These are phyloP conservation scores for Ips nitidus DNA, from an alignment of 1,140 invertebrate genomes.

Conservation along the genomic window DNA sequence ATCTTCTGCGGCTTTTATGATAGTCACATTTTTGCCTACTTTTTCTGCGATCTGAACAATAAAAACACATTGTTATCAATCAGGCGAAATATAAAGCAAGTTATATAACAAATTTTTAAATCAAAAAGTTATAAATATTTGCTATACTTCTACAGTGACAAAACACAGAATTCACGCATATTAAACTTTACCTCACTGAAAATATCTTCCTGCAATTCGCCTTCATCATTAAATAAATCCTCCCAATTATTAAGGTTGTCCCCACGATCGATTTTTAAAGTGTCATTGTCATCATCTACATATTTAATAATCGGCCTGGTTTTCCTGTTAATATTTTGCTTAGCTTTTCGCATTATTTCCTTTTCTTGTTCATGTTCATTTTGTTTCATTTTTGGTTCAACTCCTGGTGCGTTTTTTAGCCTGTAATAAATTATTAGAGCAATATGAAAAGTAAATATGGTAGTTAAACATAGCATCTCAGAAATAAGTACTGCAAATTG, in stretches of 20 bases:
- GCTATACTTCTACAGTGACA: background rate
- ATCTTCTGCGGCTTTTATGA: constrained; percentile 45
- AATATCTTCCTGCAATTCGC: constrained; percentile 42
- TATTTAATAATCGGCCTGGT: constrained; percentile 46
- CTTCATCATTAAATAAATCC: constrained; percentile 47
- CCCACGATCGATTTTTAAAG: constrained; percentile 39
- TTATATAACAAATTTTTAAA: constrained; percentile 1
- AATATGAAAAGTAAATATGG: background rate
- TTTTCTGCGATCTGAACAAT: constrained; percentile 44
- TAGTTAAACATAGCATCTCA: too few species aligned
- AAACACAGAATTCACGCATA: background rate
- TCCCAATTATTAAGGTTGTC: constrained; percentile 49
- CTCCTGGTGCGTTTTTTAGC: constrained; percentile 3
- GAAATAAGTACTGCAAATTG: background rate
- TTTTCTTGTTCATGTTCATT: constrained; percentile 45
- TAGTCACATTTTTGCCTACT: constrained; percentile 42
- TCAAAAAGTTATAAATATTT: background rate
- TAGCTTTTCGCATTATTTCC: constrained; percentile 47
- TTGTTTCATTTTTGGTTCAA: constrained; percentile 19
- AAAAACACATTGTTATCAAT: background rate
- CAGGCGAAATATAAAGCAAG: background rate
- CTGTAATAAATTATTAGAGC: constrained; percentile 9
- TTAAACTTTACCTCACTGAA: constrained; percentile 39
- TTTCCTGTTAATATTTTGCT: constrained; percentile 48
- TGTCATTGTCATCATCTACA: constrained; percentile 43